Percentiles rank a stretch among this genome's conserved stretches.
Conservation (phyloP, 2,113 vertebrate genomes). For the Albula glossodonta region DNA sequence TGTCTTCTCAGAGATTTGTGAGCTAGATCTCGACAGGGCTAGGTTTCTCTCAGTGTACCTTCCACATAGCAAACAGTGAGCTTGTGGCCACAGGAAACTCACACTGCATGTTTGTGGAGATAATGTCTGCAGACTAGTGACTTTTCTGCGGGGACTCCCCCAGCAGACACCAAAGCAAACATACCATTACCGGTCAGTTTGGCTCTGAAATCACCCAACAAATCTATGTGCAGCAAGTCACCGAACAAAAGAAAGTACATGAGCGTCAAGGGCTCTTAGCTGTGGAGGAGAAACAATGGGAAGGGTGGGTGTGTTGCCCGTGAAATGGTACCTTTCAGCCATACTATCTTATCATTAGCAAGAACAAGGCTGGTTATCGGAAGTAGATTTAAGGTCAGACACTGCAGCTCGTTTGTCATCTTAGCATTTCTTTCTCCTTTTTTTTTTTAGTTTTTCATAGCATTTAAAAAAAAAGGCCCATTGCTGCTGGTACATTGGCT, state of each 20-base stretch:
- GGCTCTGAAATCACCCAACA: slow-evolving; percentile 42
- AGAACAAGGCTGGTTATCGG: neutral
- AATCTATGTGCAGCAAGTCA: slow-evolving; percentile 35
- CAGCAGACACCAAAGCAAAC: slow-evolving; percentile 49
- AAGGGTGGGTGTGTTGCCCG: slow-evolving; percentile 33
- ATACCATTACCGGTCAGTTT: slow-evolving; percentile 47
- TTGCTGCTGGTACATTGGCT: slow-evolving; percentile 21
- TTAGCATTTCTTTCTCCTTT: slow-evolving; percentile 16
- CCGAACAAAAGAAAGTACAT: slow-evolving; percentile 39
- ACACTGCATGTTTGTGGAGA: slow-evolving; percentile 15
- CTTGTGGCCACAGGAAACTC: slow-evolving; percentile 21
- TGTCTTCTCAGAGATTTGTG: neutral
- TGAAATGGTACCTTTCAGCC: slow-evolving; percentile 17
- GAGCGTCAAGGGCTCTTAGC: slow-evolving; percentile 20
- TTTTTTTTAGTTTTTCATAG: neutral
- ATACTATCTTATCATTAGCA: slow-evolving; percentile 1
- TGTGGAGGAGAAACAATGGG: slow-evolving; percentile 28
- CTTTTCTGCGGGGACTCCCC: slow-evolving; percentile 40
- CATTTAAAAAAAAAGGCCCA: slow-evolving; percentile 18
- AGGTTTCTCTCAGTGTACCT: neutral
- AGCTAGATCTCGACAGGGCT: neutral
- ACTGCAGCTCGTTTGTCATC: slow-evolving; percentile 15
- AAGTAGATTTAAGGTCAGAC: neutral
- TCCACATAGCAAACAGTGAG: neutral
- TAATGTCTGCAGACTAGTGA: slow-evolving; percentile 32